phyloP scores from a whole-genome alignment of 2,113 vertebrate genomes.

The Triplophysa tibetana region DNA sequence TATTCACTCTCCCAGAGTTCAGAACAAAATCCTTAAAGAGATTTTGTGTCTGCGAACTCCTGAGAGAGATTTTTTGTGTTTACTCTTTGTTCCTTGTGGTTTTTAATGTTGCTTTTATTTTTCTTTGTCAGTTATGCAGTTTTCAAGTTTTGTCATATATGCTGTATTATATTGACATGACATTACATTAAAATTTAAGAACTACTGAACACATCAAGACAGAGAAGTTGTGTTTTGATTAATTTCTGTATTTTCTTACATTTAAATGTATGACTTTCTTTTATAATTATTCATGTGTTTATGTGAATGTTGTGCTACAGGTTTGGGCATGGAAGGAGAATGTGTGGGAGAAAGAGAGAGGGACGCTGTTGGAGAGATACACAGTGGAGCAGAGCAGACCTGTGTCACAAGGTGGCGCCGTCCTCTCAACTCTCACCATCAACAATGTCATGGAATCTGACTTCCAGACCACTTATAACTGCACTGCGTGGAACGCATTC shows the following conservation, averaged over 20 bases:
- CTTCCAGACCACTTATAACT: slow-evolving; percentile 95
- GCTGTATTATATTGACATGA: too few relatives aligned
- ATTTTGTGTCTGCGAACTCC: not conserved
- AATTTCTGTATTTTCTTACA: too few relatives aligned
- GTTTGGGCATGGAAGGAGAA: slow-evolving; percentile 98
- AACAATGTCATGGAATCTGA: slow-evolving; percentile 91
- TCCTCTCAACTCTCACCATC: slow-evolving; percentile 93
- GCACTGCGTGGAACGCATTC: slow-evolving; percentile 94
- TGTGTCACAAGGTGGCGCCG: slow-evolving; percentile 75
- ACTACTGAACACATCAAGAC: too few relatives aligned
- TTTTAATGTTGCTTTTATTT: too few relatives aligned
- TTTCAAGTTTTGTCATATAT: too few relatives aligned
- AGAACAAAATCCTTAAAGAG: slow-evolving; percentile 16
- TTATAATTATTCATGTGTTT: slow-evolving; percentile 42
- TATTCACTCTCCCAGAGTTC: slow-evolving; percentile 10
- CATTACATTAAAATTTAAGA: too few relatives aligned
- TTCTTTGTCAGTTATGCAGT: too few relatives aligned
- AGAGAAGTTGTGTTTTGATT: too few relatives aligned
- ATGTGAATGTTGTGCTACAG: slow-evolving; percentile 62
- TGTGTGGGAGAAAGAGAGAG: slow-evolving; percentile 87
- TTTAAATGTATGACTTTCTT: not conserved
- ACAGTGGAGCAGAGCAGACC: slow-evolving; percentile 88
- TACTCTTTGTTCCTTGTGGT: too few relatives aligned
- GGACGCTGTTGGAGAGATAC: slow-evolving; percentile 86
- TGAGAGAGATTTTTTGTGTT: not conserved